Evolutionary conservation across 2,888 invertebrate genomes (phyloP).

Genomic region (Helicoverpa assulta): DNA sequence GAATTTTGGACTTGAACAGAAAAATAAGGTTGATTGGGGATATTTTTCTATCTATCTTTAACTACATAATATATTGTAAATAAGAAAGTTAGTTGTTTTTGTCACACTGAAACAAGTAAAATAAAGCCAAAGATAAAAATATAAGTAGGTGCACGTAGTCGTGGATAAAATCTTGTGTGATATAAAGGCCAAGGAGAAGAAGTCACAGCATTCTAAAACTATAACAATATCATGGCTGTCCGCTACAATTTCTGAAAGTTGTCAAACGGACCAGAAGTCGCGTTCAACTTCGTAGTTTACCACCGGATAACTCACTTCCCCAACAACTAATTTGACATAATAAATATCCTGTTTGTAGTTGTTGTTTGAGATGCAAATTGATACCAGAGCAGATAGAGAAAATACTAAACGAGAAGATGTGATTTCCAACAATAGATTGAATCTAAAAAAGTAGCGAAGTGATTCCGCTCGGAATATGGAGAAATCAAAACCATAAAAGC

Average conservation of each 20-base stretch:
- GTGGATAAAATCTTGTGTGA: too few relatives aligned
- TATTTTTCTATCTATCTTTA: too few relatives aligned
- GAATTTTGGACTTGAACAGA: neutral
- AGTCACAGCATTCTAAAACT: neutral
- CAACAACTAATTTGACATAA: conserved; percentile 33
- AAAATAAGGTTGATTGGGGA: neutral
- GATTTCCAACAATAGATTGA: neutral
- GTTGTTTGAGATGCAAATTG: conserved; percentile 1
- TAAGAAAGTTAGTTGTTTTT: too few relatives aligned
- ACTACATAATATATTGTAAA: too few relatives aligned
- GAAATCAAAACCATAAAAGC: conserved; percentile 38
- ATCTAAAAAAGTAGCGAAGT: conserved; percentile 6
- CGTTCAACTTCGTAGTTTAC: conserved; percentile 36
- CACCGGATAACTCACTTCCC: conserved; percentile 12
- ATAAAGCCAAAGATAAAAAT: too few relatives aligned
- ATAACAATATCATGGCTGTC: neutral
- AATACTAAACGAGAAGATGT: neutral
- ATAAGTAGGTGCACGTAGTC: too few relatives aligned
- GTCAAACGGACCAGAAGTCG: conserved; percentile 12
- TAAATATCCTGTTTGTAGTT: conserved; percentile 31
- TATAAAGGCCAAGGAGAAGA: too few relatives aligned
- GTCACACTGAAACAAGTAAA: too few relatives aligned
- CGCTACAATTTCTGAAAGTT: conserved; percentile 16
- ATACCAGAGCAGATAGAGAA: neutral
- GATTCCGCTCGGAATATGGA: conserved; percentile 11